Percentiles rank a stretch among this genome's conserved stretches.
phyloP scores from a whole-genome alignment of 2,888 invertebrate species.

The Xestia sexstrigata region DNA sequence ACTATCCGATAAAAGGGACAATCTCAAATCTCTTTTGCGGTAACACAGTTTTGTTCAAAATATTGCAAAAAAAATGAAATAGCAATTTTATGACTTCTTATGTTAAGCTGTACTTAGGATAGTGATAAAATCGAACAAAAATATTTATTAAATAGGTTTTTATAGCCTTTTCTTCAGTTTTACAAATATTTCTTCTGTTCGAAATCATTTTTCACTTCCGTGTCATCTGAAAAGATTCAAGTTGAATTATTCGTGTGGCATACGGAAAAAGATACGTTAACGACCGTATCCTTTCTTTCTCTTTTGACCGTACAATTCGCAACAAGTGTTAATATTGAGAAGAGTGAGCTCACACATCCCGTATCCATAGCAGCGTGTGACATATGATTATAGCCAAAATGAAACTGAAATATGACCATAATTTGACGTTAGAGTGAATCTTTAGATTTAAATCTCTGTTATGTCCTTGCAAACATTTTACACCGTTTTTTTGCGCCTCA shows the following conservation, averaged over 20 bases:
- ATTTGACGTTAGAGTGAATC: not conserved
- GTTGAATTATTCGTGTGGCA: not conserved
- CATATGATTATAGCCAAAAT: not conserved
- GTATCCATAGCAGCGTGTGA: not conserved
- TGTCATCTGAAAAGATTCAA: not conserved
- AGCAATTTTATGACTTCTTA: too few relatives aligned
- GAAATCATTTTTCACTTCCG: not conserved
- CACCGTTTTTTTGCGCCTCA: conserved; percentile 1
- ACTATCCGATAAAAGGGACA: conserved; percentile 24
- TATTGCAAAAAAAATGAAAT: not conserved
- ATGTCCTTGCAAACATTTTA: not conserved
- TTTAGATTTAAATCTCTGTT: not conserved
- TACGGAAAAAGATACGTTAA: not conserved
- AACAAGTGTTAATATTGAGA: not conserved
- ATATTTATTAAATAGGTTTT: not conserved
- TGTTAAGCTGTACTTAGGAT: not conserved
- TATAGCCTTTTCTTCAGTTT: not conserved
- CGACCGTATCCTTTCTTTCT: not conserved
- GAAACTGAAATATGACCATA: not conserved
- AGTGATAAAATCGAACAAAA: not conserved
- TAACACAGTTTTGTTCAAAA: not conserved
- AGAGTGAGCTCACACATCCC: not conserved
- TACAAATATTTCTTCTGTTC: not conserved
- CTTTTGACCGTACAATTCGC: not conserved
- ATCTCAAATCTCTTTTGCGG: conserved; percentile 19